These are phyloP conservation scores for Sturmia bella DNA, from an alignment of 2,888 invertebrate species.

Conservation along the genomic window DNA sequence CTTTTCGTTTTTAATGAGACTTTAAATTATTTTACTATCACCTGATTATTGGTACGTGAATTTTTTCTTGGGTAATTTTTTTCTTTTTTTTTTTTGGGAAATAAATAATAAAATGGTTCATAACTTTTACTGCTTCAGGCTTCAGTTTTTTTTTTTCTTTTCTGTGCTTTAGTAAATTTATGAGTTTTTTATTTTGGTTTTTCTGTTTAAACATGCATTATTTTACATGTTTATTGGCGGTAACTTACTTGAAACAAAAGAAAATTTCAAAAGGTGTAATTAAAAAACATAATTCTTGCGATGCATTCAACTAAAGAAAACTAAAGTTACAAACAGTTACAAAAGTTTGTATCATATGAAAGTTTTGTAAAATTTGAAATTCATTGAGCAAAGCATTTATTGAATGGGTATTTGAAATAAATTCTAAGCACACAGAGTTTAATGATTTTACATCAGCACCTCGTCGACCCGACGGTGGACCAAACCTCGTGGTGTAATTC, in stretches of 20 bases:
- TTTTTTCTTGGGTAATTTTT: slow-evolving; percentile 34
- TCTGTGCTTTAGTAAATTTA: not conserved
- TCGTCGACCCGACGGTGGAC: too few species aligned
- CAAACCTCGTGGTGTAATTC: too few species aligned
- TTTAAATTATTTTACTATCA: slow-evolving; percentile 65
- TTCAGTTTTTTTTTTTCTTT: not conserved
- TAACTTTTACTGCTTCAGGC: slow-evolving; percentile 29
- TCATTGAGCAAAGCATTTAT: slow-evolving; percentile 26
- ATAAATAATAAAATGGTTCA: slow-evolving; percentile 58
- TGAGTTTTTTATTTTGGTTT: slow-evolving; percentile 11
- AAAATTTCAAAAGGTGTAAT: not conserved
- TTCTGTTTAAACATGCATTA: slow-evolving; percentile 21
- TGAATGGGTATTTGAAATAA: too few species aligned
- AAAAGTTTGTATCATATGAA: too few species aligned
- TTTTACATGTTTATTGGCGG: slow-evolving; percentile 51
- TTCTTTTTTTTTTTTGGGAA: slow-evolving; percentile 37
- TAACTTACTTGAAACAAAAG: slow-evolving; percentile 36
- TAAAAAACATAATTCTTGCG: slow-evolving; percentile 5
- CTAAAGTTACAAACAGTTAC: slow-evolving; percentile 21
- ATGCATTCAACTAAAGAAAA: slow-evolving; percentile 31
- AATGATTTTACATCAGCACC: too few species aligned
- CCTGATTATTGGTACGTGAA: slow-evolving; percentile 67
- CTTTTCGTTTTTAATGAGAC: slow-evolving; percentile 25
- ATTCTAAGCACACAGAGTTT: too few species aligned
- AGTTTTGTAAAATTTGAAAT: slow-evolving; percentile 1